phyloP scores from a whole-genome alignment of 2,888 invertebrate genomes.

The Erannis defoliaria region DNA sequence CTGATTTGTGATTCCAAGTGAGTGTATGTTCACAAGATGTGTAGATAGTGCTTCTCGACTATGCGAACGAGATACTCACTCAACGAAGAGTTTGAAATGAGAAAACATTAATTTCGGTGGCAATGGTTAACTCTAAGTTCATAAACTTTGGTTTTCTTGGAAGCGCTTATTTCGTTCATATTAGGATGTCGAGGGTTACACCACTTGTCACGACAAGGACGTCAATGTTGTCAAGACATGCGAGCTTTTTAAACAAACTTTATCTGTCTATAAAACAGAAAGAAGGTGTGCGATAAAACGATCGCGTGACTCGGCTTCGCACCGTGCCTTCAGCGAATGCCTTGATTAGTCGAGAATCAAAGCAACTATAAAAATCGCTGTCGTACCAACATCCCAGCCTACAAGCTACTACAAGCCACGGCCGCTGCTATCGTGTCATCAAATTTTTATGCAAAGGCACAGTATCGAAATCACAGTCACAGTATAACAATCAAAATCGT shows the following conservation, averaged over 20 bases:
- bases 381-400: conserved; percentile 18
- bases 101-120: conserved; percentile 13
- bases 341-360: conserved; percentile 74
- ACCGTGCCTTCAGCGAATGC: conserved; percentile 74
- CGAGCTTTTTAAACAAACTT: conserved; percentile 83
- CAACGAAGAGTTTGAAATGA: conserved; percentile 15
- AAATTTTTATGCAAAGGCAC: conserved; percentile 47
- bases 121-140: conserved; percentile 31
- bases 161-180: conserved; percentile 57
- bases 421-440: conserved; percentile 27
- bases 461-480: conserved; percentile 18
- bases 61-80: too few species aligned
- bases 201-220: conserved; percentile 79
- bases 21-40: too few species aligned
- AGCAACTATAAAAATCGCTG: conserved; percentile 55
- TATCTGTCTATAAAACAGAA: conserved; percentile 82
- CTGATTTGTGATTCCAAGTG: not conserved
- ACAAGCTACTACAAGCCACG: conserved; percentile 15
- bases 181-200: conserved; percentile 73
- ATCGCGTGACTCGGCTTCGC: conserved; percentile 80
- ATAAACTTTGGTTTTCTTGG: conserved; percentile 38
- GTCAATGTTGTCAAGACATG: conserved; percentile 80
- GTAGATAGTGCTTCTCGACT: too few species aligned
- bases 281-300: conserved; percentile 84
- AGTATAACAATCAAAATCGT: conserved; percentile 42